Base-by-base conservation (phyloP, 2,888 invertebrate species). In the Campoplex nolae region DNA sequence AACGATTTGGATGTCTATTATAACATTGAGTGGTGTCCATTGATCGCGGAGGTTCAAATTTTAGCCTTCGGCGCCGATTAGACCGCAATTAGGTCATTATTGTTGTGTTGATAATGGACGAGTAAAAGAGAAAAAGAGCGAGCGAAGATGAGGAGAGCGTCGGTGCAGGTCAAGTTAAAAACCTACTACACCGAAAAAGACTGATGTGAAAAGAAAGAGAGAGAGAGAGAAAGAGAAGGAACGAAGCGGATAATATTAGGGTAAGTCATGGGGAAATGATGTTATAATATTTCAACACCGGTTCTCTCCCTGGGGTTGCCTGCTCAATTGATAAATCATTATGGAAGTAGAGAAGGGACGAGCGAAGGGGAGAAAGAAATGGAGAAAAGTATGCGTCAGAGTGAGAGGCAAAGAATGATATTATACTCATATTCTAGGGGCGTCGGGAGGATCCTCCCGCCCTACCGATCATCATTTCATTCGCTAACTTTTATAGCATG, bases 231-330 rank as follows among this genome's bases (percentile, higher is more conserved):
- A 58, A 88, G 85, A 77, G 81, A 67, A 23, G 82, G 81, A 77
- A 67, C 67, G 86, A 71, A 84, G 86, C 91, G 91, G 91, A 92
- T 93, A 93, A 93, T 93, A 92, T 91, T 92, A 92, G 93, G 93
- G 92, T 92, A 91, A 91, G 90, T 91, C 90, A 89, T 89, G 88
- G 89, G 90, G 91, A 90, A 92, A 92, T 92, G 91, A 93, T 93
- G 92, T 94, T 93, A 93, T 93, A 94, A 94, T 94, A 94, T 94
- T 94, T 94, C 94, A 93, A 92, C 92, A 92, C 93, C 90, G 76
- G 83, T 89, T 90, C 90, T 92, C 90, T 91, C 91, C 91, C 89
- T 90, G 89, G 92, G 92, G 92, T 92, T 92, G 91, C 85, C 89
- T 89, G 91, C 90, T 92, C 92, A 92, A 93, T 93, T 93, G 93